These are phyloP conservation scores for Ditylenchus dipsaci DNA, from an alignment of 1,140 invertebrate genomes.

Conservation along the genomic window DNA sequence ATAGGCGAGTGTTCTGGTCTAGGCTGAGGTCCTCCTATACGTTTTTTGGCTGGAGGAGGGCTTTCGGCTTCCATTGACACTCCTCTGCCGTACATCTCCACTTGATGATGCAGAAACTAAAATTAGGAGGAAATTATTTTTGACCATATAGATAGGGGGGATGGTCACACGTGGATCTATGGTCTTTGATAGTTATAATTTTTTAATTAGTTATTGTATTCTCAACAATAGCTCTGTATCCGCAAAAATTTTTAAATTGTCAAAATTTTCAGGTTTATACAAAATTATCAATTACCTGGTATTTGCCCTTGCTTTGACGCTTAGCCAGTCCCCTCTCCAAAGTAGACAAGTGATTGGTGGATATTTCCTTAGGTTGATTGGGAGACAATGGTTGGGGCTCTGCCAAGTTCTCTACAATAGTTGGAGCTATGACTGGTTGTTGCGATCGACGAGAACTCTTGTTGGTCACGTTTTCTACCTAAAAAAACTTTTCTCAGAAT, in stretches of 20 bases:
- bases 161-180: too few relatives aligned
- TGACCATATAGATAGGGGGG: background rate
- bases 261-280: too few relatives aligned
- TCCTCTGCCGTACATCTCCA: constrained; percentile 53
- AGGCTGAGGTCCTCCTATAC: constrained; percentile 55
- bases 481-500: too few relatives aligned
- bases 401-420: constrained; percentile 43
- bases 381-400: constrained; percentile 5
- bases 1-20: constrained; percentile 50
- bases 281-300: constrained; percentile 48
- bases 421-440: constrained; percentile 31
- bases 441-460: constrained; percentile 14
- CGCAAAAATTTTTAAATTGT: too few relatives aligned
- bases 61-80: constrained; percentile 55
- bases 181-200: too few relatives aligned
- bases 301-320: constrained; percentile 56
- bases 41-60: constrained; percentile 35
- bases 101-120: constrained; percentile 37
- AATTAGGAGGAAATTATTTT: background rate
- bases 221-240: too few relatives aligned
- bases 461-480: background rate
- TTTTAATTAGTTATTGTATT: too few relatives aligned
- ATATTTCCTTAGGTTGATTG: constrained; percentile 9
- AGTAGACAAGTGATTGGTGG: constrained; percentile 42
- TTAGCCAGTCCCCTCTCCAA: constrained; percentile 55